A percentile compares a stretch with the other conserved stretches of the same genome.
Evolutionary conservation across 2,888 invertebrate genomes (phyloP).

Genomic region (Drosophila mulleri): DNA sequence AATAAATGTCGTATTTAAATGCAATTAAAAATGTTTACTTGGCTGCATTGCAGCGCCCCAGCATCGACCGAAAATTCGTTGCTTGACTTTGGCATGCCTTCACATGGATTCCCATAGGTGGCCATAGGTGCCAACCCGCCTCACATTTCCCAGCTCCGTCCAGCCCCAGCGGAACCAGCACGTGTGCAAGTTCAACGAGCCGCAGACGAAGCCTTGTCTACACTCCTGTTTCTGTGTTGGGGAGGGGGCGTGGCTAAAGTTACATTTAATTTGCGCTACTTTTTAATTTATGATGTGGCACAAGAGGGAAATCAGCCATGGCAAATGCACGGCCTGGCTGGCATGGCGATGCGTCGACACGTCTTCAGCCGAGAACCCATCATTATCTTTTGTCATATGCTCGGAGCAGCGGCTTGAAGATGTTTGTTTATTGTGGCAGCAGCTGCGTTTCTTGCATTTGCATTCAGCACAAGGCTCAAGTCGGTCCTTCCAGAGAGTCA

Average conservation of each 20-base stretch:
- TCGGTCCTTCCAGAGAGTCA: slow-evolving; percentile 35
- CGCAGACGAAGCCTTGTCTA: slow-evolving; percentile 13
- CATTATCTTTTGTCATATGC: slow-evolving; percentile 49
- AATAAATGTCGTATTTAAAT: slow-evolving; percentile 85
- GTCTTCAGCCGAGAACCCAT: slow-evolving; percentile 25
- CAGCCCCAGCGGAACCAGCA: slow-evolving; percentile 9
- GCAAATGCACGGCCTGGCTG: slow-evolving; percentile 1
- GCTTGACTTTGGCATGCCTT: slow-evolving; percentile 43
- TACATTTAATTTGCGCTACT: slow-evolving; percentile 57
- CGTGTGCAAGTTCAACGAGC: slow-evolving; percentile 44
- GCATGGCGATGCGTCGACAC: slow-evolving; percentile 7
- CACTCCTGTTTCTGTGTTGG: background rate
- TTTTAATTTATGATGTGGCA: slow-evolving; percentile 69
- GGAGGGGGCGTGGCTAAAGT: slow-evolving; percentile 17
- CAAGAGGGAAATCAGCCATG: slow-evolving; percentile 46
- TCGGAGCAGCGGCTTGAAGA: slow-evolving; percentile 16
- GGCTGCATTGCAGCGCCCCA: slow-evolving; percentile 58
- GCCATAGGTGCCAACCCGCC: background rate
- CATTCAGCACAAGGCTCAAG: slow-evolving; percentile 22
- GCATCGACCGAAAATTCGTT: slow-evolving; percentile 33
- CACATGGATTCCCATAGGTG: slow-evolving; percentile 21
- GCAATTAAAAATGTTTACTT: slow-evolving; percentile 83
- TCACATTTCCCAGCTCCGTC: background rate
- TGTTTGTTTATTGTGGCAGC: slow-evolving; percentile 26
- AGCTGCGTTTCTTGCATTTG: slow-evolving; percentile 36